phyloP scores from a whole-genome alignment of 2,888 invertebrate species.

The Trachelus stipa region DNA sequence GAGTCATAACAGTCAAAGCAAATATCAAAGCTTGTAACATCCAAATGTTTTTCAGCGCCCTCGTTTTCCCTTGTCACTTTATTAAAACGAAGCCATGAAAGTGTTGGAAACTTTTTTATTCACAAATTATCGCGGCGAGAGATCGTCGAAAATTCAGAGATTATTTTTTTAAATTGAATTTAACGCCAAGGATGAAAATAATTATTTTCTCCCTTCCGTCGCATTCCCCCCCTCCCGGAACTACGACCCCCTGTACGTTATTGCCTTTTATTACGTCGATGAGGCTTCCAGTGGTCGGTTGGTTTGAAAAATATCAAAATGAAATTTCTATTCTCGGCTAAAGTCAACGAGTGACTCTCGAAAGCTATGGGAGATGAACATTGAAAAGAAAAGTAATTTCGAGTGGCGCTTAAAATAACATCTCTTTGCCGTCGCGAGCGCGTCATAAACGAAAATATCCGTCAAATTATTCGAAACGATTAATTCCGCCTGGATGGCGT shows the following conservation, averaged over 20 bases:
- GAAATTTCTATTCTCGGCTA: constrained; percentile 17
- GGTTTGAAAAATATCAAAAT: constrained; percentile 14
- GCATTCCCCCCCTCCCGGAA: background rate
- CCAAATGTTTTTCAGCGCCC: background rate
- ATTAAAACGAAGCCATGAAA: background rate
- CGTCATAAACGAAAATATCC: constrained; percentile 33
- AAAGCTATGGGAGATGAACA: constrained; percentile 29
- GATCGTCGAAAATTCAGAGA: background rate
- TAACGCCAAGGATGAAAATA: background rate
- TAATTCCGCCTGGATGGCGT: background rate
- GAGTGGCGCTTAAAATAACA: constrained; percentile 44
- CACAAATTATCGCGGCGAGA: background rate
- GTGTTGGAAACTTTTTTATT: background rate
- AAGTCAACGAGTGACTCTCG: background rate
- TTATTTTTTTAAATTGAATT: background rate
- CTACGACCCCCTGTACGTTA: background rate
- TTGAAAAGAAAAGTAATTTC: constrained; percentile 37
- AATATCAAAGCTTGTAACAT: background rate
- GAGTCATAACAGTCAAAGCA: background rate
- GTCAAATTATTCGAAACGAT: constrained; percentile 20
- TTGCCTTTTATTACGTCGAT: background rate
- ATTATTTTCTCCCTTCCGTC: background rate
- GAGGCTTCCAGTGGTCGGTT: background rate
- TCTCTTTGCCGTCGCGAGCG: constrained; percentile 20
- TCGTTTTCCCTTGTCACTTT: background rate